Evolutionary conservation across 2,888 invertebrate species (phyloP), one percentile per base, ranked within the genome.

Genomic region (Cosmorhoe ocellata): DNA sequence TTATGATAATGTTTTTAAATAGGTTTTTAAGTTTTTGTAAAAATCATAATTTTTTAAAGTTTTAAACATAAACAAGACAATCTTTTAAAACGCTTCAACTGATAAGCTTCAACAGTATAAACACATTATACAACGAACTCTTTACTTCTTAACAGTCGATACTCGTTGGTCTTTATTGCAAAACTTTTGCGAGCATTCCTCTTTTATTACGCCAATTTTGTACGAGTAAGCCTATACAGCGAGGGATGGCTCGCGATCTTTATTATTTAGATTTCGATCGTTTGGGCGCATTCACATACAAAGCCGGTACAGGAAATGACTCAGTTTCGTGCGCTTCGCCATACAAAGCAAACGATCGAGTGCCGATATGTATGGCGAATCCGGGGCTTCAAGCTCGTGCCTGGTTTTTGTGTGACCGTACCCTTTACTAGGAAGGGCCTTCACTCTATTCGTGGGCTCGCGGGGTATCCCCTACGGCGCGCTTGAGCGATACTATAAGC

Each of bases 171-270:
- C 79, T 88, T 89, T 90, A 90, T 90, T 90, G 85, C 88, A 71
- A 90, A 90, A 90, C 84, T 90, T 90, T 89, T 77, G 79, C 82
- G 77, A 80, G 86, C 89, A 88, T 89, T 89, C 81, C 89, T 84
- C 88, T 87, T 89, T 89, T 90, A 90, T 89, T 89, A 88, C 90
- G 79, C 84, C 88, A 89, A 89, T 89, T 90, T 88, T 85, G 87
- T 86, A 79, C 82, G 81, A 77, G 79, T 86, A 85, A 87, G 88
- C 87, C 88, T 82, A 86, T 84, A 79, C 81, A 71, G 73, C 73
- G 74, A 76, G 79, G 78, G 61, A 59, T 61, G 73, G 66, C 64
- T 65, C 70, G 78, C 82, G 78, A 84, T 86, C 84, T 87, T 85
- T 87, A 85, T 87, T 88, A 87, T 88, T 87, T 86, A 86, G 84